Evolutionary conservation across 2,888 invertebrate genomes (phyloP), one percentile per base, ranked within the genome.

Genomic region (Drosophila falleni): DNA sequence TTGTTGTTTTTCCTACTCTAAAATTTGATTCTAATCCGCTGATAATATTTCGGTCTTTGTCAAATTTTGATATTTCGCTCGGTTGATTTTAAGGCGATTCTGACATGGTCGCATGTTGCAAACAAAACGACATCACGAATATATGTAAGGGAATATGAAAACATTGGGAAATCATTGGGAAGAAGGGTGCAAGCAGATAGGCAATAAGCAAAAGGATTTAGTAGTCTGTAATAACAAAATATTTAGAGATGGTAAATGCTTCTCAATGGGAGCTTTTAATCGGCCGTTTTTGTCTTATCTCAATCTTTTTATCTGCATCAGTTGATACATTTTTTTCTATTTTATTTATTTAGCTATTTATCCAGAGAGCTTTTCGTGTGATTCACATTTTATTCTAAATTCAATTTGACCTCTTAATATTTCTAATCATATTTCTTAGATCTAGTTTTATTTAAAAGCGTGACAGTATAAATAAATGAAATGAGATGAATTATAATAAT

Each of bases 21-120:
- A 80, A 84, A 79, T 77, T 75, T 81, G 81, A 87, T 81, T 81
- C 66, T 80, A 80, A 86, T 87, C 86, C 81, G 68, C 65, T 83
- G 87, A 89, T 87, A 82, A 81, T 74, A 83, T 75, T 75, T 74
- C 70, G 61, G 74, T 74, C 74, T 78, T 73, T 80, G 75, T 74
- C 72, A 60, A 75, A 73, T 75, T 80, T 73, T 80, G 75, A 80
- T 81, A 80, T 74, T 80, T 78, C 89, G 87, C 87, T 89, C 73
- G 63, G 77, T 74, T 89, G 87, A 29, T 26, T 74, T 81, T 87
- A 89, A 87, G 81, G 75, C 78, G 87, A 81, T 84, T 80, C 53
- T 41, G 68, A 58, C 56, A 66, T 60, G 64, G 60, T 49, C 55
- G 46, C 13, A 19, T 26, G 53, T 29, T 26, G 55, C 46, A 29